These are phyloP conservation scores for Ramphastos sulfuratus DNA, from an alignment of 2,113 vertebrate genomes.

Conservation along the genomic window DNA sequence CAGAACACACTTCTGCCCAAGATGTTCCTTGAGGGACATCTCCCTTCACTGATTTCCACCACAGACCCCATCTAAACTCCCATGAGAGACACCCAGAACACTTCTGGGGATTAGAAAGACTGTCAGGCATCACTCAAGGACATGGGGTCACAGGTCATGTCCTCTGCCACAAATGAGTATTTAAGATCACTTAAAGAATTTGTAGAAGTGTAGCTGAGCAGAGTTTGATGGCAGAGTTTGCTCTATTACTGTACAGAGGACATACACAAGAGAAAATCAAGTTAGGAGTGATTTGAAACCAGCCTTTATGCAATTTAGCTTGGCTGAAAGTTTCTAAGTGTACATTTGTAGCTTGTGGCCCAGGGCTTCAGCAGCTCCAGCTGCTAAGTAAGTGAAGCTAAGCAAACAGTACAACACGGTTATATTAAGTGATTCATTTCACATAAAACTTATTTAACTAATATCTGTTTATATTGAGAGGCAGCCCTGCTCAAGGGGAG, in stretches of 20 bases:
- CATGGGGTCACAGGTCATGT: fast-evolving
- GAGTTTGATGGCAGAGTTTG: neutral
- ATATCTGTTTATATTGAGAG: neutral
- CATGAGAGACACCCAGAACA: fast-evolving
- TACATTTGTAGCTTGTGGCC: neutral
- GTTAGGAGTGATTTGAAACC: neutral
- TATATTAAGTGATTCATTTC: neutral
- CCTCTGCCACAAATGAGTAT: neutral
- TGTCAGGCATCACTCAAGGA: neutral
- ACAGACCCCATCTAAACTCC: neutral
- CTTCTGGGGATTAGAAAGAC: fast-evolving
- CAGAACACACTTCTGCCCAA: neutral
- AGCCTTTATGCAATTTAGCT: neutral
- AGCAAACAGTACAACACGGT: neutral
- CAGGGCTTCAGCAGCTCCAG: neutral
- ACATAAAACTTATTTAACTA: neutral
- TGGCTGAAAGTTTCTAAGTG: neutral
- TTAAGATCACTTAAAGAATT: neutral
- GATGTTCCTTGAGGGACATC: fast-evolving
- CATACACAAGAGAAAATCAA: neutral
- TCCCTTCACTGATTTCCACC: neutral
- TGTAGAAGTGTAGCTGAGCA: neutral
- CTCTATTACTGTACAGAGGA: neutral
- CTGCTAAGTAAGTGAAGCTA: neutral
- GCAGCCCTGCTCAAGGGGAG: neutral